These are phyloP conservation scores for Urocolius indicus DNA, from an alignment of 2,113 vertebrate genomes.

Conservation along the genomic window DNA sequence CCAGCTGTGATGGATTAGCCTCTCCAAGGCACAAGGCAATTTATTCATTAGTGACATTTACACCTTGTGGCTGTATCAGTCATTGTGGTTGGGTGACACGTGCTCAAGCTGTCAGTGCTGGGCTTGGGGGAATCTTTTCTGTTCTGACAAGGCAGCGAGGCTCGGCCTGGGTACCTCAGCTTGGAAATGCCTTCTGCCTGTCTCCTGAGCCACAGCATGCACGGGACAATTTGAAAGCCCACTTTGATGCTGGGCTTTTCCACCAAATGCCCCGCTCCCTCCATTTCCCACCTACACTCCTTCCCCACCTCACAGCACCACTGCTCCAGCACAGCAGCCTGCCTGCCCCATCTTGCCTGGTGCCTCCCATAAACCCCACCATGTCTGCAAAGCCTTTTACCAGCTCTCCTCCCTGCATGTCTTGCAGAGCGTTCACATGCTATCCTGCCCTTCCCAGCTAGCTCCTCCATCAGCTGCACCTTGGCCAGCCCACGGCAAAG, in stretches of 20 bases:
- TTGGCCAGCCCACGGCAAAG: not conserved
- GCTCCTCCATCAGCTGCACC: not conserved
- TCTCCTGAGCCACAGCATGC: not conserved
- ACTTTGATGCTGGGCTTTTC: not conserved
- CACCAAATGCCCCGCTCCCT: not conserved
- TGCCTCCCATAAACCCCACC: not conserved
- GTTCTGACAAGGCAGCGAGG: not conserved
- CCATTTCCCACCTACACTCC: accelerated
- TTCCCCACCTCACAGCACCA: not conserved
- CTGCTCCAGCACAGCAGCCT: not conserved
- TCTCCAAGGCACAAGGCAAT: constrained; percentile 57
- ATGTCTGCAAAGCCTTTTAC: not conserved
- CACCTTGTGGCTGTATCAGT: constrained; percentile 60
- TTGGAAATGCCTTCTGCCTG: not conserved
- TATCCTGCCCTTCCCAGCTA: not conserved
- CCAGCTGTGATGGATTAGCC: not conserved
- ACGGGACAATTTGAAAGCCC: not conserved
- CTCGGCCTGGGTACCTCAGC: not conserved
- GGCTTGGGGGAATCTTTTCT: not conserved
- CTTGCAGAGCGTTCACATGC: not conserved
- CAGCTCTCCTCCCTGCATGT: not conserved
- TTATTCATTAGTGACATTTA: constrained; percentile 70
- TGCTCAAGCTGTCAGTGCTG: constrained; percentile 21
- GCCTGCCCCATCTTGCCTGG: not conserved
- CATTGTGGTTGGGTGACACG: not conserved